Evolutionary conservation across 2,113 vertebrate genomes (phyloP), one percentile per base, ranked within the genome.

Genomic region (Lethenteron reissneri): DNA sequence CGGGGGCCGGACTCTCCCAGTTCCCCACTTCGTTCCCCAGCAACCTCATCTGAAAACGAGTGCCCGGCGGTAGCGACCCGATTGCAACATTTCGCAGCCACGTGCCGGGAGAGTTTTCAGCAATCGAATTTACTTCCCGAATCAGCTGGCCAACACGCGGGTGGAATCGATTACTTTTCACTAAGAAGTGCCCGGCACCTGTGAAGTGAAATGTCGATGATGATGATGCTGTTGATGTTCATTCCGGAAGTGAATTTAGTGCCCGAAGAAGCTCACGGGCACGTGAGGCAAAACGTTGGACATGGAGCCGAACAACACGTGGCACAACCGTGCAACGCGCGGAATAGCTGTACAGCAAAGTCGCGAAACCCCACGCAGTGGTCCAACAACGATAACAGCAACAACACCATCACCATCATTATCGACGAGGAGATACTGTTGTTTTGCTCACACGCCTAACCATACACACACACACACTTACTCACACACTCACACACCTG

Each of bases 391-490:
- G 25, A 17, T 9, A 9, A 68, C 11, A 68, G 9, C n/a, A 17
- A 11, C 25, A 11, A 10, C 9, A 17, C 9, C 11, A 68, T 3
- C n/a, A 17, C n/a, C 25, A 68, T 64, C 14, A 14, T 14, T 64
- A 64, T 21, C 14, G 14, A 64, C 60, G 21, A 15, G 21, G 14
- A 64, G 14, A 64, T 2, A 64, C 21, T 15, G 14, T 15, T 21
- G 21, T 64, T 14, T 64, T 64, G 3, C 60, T 15, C 60, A 64
- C 21, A 64, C 60, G 21, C 21, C 14, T 21, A 64, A 14, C 14
- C 60, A 64, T 8, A 64, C 60, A 64, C 60, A 64, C 60, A 64
- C 60, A 64, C 60, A 64, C 60, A 64, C 60, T 15, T 21, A 64
- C 60, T 15, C 60, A 64, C 60, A 64, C 60, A 64, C 60, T 15